phyloP scores from a whole-genome alignment of 2,797 vertebrate genomes.

The Epinephelus malabaricus region DNA sequence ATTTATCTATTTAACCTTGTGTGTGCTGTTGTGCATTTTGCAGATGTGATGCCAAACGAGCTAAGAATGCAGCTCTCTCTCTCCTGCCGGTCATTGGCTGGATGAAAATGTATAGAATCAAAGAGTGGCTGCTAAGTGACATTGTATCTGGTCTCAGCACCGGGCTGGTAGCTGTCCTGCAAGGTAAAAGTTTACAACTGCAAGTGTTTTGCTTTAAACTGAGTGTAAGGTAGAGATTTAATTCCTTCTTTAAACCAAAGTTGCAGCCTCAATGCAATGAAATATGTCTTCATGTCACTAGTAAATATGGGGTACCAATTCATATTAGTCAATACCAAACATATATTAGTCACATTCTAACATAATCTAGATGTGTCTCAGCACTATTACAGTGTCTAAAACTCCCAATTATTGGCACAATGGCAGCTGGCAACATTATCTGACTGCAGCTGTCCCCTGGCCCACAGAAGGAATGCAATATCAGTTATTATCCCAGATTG shows the following conservation, averaged over 20 bases:
- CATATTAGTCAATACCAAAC: too few species aligned
- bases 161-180: slow-evolving; percentile 93
- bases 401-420: too few species aligned
- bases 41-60: slow-evolving; percentile 89
- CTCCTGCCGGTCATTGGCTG: slow-evolving; percentile 91
- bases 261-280: neutral
- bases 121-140: slow-evolving; percentile 93
- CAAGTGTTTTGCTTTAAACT: neutral
- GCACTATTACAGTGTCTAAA: too few species aligned
- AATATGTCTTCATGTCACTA: neutral
- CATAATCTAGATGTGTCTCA: too few species aligned
- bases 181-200: slow-evolving; percentile 86
- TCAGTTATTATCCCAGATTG: too few species aligned
- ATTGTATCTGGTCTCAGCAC: slow-evolving; percentile 95
- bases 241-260: neutral
- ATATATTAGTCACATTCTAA: too few species aligned
- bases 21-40: neutral
- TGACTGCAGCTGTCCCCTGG: neutral
- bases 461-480: neutral
- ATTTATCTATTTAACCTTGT: neutral
- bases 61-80: slow-evolving; percentile 85
- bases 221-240: neutral
- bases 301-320: too few species aligned
- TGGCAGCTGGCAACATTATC: too few species aligned
- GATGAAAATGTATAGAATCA: slow-evolving; percentile 91